Evolutionary conservation across 2,797 vertebrate genomes (phyloP).

Genomic region (Pogoniulus pusillus): DNA sequence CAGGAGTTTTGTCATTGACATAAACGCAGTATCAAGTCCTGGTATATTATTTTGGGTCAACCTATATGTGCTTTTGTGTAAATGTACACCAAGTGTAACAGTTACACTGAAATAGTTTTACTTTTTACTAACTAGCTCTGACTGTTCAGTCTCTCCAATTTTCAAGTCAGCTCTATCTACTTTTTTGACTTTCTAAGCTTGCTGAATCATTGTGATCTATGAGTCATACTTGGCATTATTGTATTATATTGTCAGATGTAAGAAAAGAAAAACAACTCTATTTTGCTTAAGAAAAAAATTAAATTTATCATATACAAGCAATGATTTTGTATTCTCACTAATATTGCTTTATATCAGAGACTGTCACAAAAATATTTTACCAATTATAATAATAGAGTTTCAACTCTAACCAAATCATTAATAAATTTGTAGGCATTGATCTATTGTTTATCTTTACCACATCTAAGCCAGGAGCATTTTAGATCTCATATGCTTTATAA

Average conservation of each 20-base stretch:
- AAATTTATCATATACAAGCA: not conserved
- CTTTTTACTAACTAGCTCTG: not conserved
- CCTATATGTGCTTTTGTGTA: not conserved
- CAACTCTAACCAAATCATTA: not conserved
- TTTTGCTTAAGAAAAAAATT: not conserved
- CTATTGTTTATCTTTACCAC: not conserved
- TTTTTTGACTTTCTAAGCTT: constrained; percentile 33
- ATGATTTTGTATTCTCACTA: not conserved
- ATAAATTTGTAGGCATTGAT: not conserved
- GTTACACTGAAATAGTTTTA: not conserved
- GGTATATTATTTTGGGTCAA: not conserved
- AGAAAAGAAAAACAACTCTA: constrained; percentile 27
- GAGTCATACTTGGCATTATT: constrained; percentile 17
- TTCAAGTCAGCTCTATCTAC: constrained; percentile 18
- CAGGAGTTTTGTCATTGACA: not conserved
- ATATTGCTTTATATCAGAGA: not conserved
- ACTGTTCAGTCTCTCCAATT: not conserved
- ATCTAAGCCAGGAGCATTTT: not conserved
- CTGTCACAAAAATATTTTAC: not conserved
- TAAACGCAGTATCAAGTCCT: not conserved
- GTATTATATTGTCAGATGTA: constrained; percentile 11
- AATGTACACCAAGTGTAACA: not conserved
- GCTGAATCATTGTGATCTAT: constrained; percentile 49
- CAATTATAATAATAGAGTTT: not conserved
- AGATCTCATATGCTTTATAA: not conserved